A percentile compares a stretch with the other conserved stretches of the same genome.
Conservation (phyloP, 1,140 invertebrate genomes). For the Drosophila pseudoobscura region DNA sequence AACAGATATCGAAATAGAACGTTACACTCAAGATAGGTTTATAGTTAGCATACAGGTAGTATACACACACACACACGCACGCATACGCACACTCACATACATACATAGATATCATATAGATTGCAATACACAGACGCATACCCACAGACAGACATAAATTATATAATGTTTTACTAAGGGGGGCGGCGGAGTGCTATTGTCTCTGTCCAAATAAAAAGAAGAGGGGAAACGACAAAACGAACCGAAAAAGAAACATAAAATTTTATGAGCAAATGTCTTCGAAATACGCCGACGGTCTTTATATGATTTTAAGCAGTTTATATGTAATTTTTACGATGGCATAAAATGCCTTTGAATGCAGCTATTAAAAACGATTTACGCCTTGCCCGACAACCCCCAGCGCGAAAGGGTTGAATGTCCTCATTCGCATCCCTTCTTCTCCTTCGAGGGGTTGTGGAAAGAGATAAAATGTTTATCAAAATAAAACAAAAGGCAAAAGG, state of each 20-base stretch:
- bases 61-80: conserved; percentile 29
- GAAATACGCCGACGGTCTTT: conserved; percentile 70
- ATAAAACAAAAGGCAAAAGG: conserved; percentile 32
- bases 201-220: conserved; percentile 40
- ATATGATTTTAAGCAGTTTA: conserved; percentile 81
- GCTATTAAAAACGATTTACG: conserved; percentile 82
- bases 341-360: conserved; percentile 79
- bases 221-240: conserved; percentile 24
- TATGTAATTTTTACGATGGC: conserved; percentile 78
- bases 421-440: conserved; percentile 7
- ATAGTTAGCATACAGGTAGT: conserved; percentile 57
- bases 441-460: conserved; percentile 19
- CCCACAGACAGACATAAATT: conserved; percentile 23
- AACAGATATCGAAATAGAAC: conserved; percentile 62
- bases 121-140: conserved; percentile 25
- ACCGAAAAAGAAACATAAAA: conserved; percentile 66
- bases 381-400: conserved; percentile 54
- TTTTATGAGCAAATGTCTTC: conserved; percentile 69
- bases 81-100: conserved; percentile 28
- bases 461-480: conserved; percentile 60
- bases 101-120: conserved; percentile 30
- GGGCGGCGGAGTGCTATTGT: conserved; percentile 47
- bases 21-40: conserved; percentile 53
- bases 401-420: conserved; percentile 23
- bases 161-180: conserved; percentile 15